A percentile compares a stretch with the other conserved stretches of the same genome.
Conservation (phyloP, 2,113 vertebrate species). For the Xenus cinereus region DNA sequence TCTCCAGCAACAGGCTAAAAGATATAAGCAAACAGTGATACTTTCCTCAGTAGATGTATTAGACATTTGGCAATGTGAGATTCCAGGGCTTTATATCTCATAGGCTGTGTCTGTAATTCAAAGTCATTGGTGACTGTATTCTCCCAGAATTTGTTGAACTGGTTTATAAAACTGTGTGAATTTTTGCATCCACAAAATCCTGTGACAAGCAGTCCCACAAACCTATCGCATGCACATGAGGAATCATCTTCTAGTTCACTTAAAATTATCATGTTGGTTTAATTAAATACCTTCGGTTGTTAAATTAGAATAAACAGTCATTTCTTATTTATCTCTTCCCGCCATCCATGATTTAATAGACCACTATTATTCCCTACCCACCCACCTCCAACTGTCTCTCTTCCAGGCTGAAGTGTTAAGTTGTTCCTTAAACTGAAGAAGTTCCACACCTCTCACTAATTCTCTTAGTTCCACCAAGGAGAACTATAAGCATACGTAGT, state of each 20-base stretch:
- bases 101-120: background rate
- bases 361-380: background rate
- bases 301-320: background rate
- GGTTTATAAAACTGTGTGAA: background rate
- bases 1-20: background rate
- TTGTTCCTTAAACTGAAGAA: background rate
- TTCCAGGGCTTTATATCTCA: background rate
- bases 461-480: background rate
- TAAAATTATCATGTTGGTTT: background rate
- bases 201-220: background rate
- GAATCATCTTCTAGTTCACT: background rate
- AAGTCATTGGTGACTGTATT: background rate
- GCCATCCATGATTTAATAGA: background rate
- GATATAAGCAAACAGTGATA: background rate
- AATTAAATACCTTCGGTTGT: background rate
- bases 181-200: background rate
- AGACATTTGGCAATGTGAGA: background rate
- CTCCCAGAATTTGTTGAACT: background rate
- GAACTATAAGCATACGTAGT: background rate
- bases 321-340: background rate
- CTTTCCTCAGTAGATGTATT: background rate
- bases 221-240: fast-evolving
- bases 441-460: background rate
- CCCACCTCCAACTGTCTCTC: background rate
- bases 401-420: background rate